Conservation (phyloP, 2,888 invertebrate genomes). For the Cepaea hortensis region DNA sequence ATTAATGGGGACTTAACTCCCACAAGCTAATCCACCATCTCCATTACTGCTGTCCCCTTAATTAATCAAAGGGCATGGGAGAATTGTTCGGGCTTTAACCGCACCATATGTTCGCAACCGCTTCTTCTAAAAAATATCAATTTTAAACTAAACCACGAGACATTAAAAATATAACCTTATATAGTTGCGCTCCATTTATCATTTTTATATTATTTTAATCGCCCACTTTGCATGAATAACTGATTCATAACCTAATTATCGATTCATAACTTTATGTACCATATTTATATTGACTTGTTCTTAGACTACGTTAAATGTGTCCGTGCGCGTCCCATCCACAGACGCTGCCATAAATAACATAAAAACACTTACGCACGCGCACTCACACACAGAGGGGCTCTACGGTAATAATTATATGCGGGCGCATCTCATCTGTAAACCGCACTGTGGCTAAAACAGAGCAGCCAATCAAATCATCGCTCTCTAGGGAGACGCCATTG, state of each 20-base stretch:
- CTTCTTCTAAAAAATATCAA: too few species aligned
- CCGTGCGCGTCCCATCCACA: not conserved
- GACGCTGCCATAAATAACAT: not conserved
- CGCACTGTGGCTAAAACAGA: constrained; percentile 27
- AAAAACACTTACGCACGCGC: not conserved
- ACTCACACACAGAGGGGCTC: not conserved
- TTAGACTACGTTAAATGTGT: not conserved
- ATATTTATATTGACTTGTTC: not conserved
- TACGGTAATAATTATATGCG: not conserved
- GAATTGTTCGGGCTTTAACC: too few species aligned
- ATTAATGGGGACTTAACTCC: too few species aligned
- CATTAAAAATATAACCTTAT: too few species aligned
- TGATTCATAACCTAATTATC: not conserved
- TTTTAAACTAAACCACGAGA: too few species aligned
- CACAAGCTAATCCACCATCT: too few species aligned
- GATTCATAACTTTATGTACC: not conserved
- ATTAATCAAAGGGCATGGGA: too few species aligned
- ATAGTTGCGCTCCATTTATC: too few species aligned
- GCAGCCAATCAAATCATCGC: constrained; percentile 42
- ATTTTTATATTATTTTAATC: too few species aligned
- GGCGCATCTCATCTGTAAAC: constrained; percentile 17
- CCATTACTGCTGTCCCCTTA: too few species aligned
- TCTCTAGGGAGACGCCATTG: constrained; percentile 40
- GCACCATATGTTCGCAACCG: too few species aligned
- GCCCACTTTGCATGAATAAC: too few species aligned